Conservation (phyloP, 2,797 vertebrate species). For the Pseudocheirus occidentalis region DNA sequence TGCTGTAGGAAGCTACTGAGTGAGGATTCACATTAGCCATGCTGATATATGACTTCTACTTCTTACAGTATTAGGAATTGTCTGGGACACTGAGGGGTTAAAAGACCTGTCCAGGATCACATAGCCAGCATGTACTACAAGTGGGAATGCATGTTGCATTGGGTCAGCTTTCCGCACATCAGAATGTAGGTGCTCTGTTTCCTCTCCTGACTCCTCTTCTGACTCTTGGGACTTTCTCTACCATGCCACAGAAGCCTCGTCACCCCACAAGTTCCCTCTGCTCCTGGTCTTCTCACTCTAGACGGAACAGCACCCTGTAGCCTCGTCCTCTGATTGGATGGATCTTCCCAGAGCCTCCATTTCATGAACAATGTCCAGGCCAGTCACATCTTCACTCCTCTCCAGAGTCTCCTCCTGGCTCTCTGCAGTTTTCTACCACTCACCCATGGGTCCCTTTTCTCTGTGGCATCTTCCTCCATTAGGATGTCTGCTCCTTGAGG, state of each 20-base stretch:
- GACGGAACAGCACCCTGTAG: not conserved
- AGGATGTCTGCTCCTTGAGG: not conserved
- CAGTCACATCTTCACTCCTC: not conserved
- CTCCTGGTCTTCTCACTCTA: not conserved
- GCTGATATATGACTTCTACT: not conserved
- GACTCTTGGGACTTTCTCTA: not conserved
- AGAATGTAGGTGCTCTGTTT: not conserved
- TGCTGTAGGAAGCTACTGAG: not conserved
- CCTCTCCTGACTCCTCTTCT: not conserved
- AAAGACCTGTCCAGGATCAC: not conserved
- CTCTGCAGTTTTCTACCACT: not conserved
- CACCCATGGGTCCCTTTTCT: not conserved
- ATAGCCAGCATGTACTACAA: not conserved
- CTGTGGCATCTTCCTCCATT: not conserved
- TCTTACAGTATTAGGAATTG: not conserved
- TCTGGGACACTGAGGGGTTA: not conserved
- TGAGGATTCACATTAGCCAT: not conserved
- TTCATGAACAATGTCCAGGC: not conserved
- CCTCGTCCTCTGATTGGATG: not conserved
- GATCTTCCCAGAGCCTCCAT: not conserved
- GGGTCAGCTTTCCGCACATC: not conserved
- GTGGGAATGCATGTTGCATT: not conserved
- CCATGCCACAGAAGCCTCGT: not conserved
- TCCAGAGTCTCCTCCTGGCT: not conserved
- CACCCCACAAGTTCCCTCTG: not conserved